phyloP scores from a whole-genome alignment of 2,888 invertebrate genomes.

The Cephus runcator region DNA sequence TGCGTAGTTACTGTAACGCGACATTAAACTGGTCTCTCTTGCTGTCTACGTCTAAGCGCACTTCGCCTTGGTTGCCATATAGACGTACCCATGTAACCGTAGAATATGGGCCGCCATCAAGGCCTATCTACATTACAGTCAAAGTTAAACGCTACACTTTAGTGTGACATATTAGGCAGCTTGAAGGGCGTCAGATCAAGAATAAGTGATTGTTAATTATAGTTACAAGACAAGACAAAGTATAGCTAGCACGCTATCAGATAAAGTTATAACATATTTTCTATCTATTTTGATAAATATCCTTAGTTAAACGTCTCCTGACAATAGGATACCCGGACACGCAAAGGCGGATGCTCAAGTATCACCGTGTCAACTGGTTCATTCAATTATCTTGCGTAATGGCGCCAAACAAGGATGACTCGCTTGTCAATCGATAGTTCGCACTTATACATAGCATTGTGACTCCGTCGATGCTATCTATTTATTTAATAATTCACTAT shows the following conservation, averaged over 20 bases:
- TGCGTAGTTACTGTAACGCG: background rate
- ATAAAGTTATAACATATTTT: background rate
- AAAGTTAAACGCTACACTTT: background rate
- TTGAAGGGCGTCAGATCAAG: background rate
- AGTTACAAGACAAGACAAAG: background rate
- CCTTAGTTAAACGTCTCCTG: background rate
- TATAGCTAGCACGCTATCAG: background rate
- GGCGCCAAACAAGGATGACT: background rate
- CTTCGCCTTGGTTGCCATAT: background rate
- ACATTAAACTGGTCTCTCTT: background rate
- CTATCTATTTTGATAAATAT: background rate
- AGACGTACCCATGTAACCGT: background rate
- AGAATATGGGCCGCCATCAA: conserved; percentile 32
- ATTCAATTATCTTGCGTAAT: background rate
- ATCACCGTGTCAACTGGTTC: background rate
- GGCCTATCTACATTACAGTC: conserved; percentile 26
- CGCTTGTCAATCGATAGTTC: background rate
- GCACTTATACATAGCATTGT: background rate
- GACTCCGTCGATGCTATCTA: too few relatives aligned
- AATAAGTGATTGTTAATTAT: background rate
- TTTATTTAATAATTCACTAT: background rate
- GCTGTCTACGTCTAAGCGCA: background rate
- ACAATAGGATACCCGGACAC: background rate
- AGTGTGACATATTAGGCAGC: background rate
- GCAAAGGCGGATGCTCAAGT: background rate